Evolutionary conservation across 2,113 vertebrate genomes (phyloP), one percentile per base, ranked within the genome.

Genomic region (Chaetops frenatus): DNA sequence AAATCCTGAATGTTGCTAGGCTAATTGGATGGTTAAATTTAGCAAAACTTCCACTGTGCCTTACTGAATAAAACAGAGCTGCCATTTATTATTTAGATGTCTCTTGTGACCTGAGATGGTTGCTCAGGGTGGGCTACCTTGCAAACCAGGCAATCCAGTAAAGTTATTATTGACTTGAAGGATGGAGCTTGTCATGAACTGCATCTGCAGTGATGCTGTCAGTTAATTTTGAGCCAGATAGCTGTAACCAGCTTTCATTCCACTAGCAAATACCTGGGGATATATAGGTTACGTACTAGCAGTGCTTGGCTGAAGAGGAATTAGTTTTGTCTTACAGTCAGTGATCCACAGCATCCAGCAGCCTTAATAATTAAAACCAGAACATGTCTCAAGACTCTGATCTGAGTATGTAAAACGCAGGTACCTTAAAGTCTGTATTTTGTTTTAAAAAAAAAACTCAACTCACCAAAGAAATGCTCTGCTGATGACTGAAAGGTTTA

Each of bases 1-100:
- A 78, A 84, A 86, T 86, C 62, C 21, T 83, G 66, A 44, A 38
- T 70, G 71, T 87, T 94, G 45, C 64, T 79, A 53, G 69, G 85
- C 84, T 96, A 96, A 94, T 96, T 97, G 85, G 62, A 35, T 95
- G 64, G 86, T 90, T 95, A 95, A 76, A 94, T 94, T 96, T 94
- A 94, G 86, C 51, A 81, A 61, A 89, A 22, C 38, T 48, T 81
- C 17, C 3, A 28, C 58, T 88, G 48, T 89, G 81, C 45, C 78
- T 72, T 50, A 36, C 62, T 77, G 85, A 95, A 88, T 78, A 80
- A 77, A 91, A 72, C 3, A 89, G 50, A 84, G n/a, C 66, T 92
- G 24, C 58, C 48, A 56, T 95, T 86, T 96, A 69, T 95, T 96
- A 89, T 90, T 95, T 91, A 88, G 82, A 76, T 44, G 51, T 50